Base-by-base conservation (phyloP, 2,888 invertebrate species). In the Perizoma flavofasciatum region DNA sequence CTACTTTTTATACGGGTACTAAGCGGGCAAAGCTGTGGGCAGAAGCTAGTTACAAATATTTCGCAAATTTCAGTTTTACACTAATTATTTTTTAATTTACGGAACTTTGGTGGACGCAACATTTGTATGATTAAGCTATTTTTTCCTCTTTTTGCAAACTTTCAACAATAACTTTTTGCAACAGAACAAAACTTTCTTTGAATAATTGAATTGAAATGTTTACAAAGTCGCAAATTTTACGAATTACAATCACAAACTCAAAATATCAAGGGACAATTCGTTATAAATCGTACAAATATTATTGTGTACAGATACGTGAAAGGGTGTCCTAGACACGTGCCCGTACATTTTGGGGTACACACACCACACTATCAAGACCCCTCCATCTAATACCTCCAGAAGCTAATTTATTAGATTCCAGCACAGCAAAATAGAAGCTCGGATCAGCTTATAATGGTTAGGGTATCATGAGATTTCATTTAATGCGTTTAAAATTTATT, bases 401-500 rank as follows among this genome's bases (percentile, higher is more conserved):
- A 10, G 35, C 7, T 53, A 59, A 50, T 44, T 33, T 45, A 54
- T 57, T 59, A 44, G 37, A 54, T 49, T 46, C 43, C n/a, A 59
- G 41, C 43, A 50, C 34, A 32, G 50, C 32, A 50, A 6, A 37
- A 52, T 50, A 60, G 39, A 59, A 60, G 59, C 50, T 65, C 32
- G 37, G 78, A 8, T 75, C 82, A 71, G 68, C 4, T 53, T 67
- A 78, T 4, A 67, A 1, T 81, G 81, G 88, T 64, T 55, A 8
- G 41, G 47, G 53, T 66, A 71, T 72, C 74, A 75, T 79, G 72
- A 77, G 80, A 83, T 81, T 85, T 81, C 74, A 78, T 87, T 85
- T 87, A 89, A 89, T 89, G 81, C 83, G 78, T 85, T 87, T 84
- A 81, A 88, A 88, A 89, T 90, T 89, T 90, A 90, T 90, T 81